These are phyloP conservation scores for Tenthredo distinguenda DNA, from an alignment of 2,888 invertebrate species.

Conservation along the genomic window DNA sequence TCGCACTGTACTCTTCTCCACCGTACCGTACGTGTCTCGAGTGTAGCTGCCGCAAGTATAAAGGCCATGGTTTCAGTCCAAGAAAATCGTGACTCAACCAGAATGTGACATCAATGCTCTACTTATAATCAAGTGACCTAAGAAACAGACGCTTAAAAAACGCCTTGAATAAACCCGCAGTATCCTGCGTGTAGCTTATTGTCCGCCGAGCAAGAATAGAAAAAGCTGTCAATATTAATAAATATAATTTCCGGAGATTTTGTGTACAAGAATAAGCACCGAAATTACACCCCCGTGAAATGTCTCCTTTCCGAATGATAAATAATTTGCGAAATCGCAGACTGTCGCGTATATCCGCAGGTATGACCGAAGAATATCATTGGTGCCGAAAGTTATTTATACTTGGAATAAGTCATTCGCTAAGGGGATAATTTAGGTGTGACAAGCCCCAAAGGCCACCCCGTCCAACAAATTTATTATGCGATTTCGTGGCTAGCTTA, in stretches of 20 bases:
- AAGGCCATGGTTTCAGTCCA: slow-evolving; percentile 5
- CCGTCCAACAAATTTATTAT: slow-evolving; percentile 3
- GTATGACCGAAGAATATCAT: background rate
- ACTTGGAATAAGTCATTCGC: background rate
- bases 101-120: background rate
- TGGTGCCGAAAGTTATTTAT: background rate
- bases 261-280: background rate
- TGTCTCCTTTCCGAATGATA: background rate
- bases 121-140: background rate
- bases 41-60: background rate
- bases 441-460: background rate
- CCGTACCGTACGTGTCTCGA: slow-evolving; percentile 11
- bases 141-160: background rate
- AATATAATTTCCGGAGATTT: background rate
- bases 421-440: slow-evolving; percentile 12
- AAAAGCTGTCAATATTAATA: background rate
- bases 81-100: slow-evolving; percentile 28
- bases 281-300: background rate
- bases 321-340: too few species aligned
- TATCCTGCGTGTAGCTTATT: too few species aligned
- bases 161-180: background rate
- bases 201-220: too few species aligned
- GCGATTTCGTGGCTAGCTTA: background rate
- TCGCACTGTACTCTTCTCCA: background rate
- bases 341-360: too few species aligned